Percentiles rank a stretch among this genome's conserved stretches.
Evolutionary conservation across 2,113 vertebrate species (phyloP).

Genomic region (Antechinus stuartii): DNA sequence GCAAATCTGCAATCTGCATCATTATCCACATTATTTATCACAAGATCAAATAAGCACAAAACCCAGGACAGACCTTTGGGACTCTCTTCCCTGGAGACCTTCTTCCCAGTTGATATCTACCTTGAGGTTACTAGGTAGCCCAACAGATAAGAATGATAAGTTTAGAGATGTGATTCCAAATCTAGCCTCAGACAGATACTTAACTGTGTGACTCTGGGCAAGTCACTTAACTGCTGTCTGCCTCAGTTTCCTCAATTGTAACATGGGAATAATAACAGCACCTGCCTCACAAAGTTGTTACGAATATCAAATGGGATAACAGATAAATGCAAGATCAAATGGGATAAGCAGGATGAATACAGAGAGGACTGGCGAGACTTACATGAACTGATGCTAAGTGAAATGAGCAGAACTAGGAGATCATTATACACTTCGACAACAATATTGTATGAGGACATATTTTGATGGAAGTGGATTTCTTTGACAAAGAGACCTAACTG

Average conservation of each 20-base stretch:
- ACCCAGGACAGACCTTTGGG: neutral
- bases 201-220: neutral
- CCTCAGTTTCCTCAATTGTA: neutral
- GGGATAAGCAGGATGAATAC: too few species aligned
- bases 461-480: too few species aligned
- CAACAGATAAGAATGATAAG: neutral
- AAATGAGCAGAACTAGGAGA: too few species aligned
- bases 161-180: neutral
- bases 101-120: neutral
- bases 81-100: neutral
- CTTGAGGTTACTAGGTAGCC: neutral
- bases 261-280: neutral
- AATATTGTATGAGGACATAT: too few species aligned
- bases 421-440: too few species aligned
- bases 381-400: too few species aligned
- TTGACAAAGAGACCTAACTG: too few species aligned
- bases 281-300: neutral
- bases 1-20: neutral
- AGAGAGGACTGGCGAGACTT: too few species aligned
- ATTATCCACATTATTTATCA: neutral
- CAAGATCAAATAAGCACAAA: neutral
- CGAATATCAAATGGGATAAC: too few species aligned
- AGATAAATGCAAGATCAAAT: neutral
- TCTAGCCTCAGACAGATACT: neutral
- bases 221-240: neutral